phyloP scores from a whole-genome alignment of 1,140 invertebrate species.

The Diorhabda sublineata region DNA sequence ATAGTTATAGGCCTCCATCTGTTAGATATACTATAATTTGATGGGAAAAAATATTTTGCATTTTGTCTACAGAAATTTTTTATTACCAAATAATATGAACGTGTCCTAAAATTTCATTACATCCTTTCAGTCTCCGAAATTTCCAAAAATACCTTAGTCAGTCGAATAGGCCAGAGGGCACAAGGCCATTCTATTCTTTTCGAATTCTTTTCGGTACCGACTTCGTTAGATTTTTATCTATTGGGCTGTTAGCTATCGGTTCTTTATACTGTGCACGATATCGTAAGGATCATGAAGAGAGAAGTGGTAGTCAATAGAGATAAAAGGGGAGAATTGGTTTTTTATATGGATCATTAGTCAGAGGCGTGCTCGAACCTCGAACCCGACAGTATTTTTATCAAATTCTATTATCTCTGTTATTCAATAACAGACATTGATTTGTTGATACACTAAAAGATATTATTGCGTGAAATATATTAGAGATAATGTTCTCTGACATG shows the following conservation, averaged over 20 bases:
- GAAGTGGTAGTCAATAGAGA: conserved; percentile 2
- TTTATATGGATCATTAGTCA: conserved; percentile 2
- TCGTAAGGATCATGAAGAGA: conserved; percentile 1
- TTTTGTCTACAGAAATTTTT: too few species aligned
- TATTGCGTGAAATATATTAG: not conserved
- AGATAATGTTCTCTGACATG: not conserved
- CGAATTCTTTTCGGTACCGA: not conserved
- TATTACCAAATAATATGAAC: too few species aligned
- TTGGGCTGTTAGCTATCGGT: conserved; percentile 1
- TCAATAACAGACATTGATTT: not conserved
- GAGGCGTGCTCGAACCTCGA: not conserved
- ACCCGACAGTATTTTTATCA: not conserved
- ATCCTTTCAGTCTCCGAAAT: not conserved
- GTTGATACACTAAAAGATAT: not conserved
- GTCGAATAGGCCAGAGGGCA: not conserved
- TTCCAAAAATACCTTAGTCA: not conserved
- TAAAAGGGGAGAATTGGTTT: conserved; percentile 2
- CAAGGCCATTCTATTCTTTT: not conserved
- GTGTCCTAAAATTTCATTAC: too few species aligned
- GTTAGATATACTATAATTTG: too few species aligned
- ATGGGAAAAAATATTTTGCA: too few species aligned
- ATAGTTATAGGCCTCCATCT: too few species aligned
- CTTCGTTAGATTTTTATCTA: conserved; percentile 2
- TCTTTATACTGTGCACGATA: conserved; percentile 2
- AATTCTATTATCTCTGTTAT: not conserved